phyloP scores from a whole-genome alignment of 2,113 vertebrate genomes.

The Chauna torquata region DNA sequence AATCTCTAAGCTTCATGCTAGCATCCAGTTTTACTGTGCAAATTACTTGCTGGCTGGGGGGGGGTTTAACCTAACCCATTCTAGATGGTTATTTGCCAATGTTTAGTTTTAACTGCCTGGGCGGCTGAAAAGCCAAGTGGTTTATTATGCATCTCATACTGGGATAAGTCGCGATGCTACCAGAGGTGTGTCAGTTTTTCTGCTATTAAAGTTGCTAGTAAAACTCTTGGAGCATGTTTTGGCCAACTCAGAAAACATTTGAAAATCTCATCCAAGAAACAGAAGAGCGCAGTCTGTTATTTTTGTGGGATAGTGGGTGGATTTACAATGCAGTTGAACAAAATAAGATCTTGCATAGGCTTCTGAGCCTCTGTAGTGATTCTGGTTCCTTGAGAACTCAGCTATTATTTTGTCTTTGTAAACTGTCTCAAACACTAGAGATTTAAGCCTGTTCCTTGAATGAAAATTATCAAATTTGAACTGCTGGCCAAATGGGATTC shows the following conservation, averaged over 20 bases:
- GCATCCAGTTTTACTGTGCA: background rate
- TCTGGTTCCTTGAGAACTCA: slow-evolving; percentile 23
- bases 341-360: slow-evolving; percentile 8
- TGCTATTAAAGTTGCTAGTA: slow-evolving; percentile 9
- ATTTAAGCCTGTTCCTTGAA: background rate
- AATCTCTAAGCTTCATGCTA: background rate
- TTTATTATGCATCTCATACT: background rate
- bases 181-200: background rate
- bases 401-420: background rate
- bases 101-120: background rate
- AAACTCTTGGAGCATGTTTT: slow-evolving; percentile 7
- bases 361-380: slow-evolving; percentile 41
- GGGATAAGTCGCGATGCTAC: background rate
- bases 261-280: slow-evolving; percentile 38
- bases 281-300: slow-evolving; percentile 51
- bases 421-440: background rate
- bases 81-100: background rate
- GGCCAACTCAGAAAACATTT: slow-evolving; percentile 18
- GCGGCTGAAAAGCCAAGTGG: background rate
- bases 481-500: background rate
- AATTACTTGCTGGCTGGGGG: background rate
- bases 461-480: background rate
- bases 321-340: slow-evolving; percentile 34
- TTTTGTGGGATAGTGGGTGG: slow-evolving; percentile 38
- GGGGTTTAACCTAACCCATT: background rate